A percentile compares a stretch with the other conserved stretches of the same genome.
Evolutionary conservation across 1,140 invertebrate species (phyloP).

Genomic region (Neodiprion fabricii): DNA sequence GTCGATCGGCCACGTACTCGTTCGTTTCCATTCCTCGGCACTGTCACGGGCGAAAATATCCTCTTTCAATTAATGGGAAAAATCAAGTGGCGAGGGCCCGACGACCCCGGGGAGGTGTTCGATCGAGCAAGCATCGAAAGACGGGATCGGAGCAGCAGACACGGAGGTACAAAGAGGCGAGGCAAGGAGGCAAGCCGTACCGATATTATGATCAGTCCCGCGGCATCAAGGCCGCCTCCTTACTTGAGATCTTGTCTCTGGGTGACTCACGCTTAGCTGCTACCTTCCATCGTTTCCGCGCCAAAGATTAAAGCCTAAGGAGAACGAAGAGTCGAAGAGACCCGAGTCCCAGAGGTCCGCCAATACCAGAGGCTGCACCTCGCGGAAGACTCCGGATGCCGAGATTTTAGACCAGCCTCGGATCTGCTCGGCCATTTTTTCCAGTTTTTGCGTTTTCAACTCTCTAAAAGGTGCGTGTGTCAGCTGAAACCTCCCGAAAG

Average conservation of each 20-base stretch:
- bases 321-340: background rate
- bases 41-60: too few relatives aligned
- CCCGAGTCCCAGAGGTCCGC: too few relatives aligned
- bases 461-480: too few relatives aligned
- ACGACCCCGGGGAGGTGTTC: background rate
- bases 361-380: too few relatives aligned
- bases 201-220: slow-evolving; percentile 51
- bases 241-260: slow-evolving; percentile 52
- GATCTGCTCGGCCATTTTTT: too few relatives aligned
- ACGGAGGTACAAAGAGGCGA: slow-evolving; percentile 3
- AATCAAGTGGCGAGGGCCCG: background rate
- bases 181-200: slow-evolving; percentile 28
- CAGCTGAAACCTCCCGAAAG: too few relatives aligned
- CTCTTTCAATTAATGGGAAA: background rate
- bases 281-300: slow-evolving; percentile 39
- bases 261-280: slow-evolving; percentile 51
- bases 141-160: background rate
- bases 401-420: too few relatives aligned
- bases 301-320: slow-evolving; percentile 23
- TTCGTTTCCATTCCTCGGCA: too few relatives aligned
- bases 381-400: too few relatives aligned
- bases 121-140: background rate
- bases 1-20: too few relatives aligned
- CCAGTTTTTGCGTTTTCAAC: too few relatives aligned
- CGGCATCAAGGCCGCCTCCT: slow-evolving; percentile 53